Base-by-base conservation (phyloP, 2,888 invertebrate genomes). In the Masnerella sp. region DNA sequence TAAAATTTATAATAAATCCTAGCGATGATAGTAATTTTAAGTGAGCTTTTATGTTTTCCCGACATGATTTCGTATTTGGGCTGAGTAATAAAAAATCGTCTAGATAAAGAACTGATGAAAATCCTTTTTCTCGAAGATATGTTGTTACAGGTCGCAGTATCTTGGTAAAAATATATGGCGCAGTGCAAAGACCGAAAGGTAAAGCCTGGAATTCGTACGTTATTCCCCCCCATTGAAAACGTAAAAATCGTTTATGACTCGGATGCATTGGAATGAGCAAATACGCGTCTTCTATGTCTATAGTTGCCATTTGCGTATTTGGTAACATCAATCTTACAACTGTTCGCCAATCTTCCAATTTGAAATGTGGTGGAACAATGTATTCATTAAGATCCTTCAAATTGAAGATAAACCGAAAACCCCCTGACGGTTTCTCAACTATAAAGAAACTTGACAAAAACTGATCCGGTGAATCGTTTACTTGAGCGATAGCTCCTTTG, bases 291-390 rank as follows among this genome's bases (percentile, higher is more conserved):
- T 45, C 40, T 1, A 70, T 30, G 9, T 70, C 62, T 12, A 43
- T 4, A 7, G 51, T 15, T 7, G 56, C 40, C 64, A 71, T 56
- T 5, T 22, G n/a, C 15, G 11, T 36, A 1, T 30, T 32, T 2
- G 58, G 72, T 11, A 45, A 4, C 51, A 72, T 49, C 1, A 72
- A 51, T 2, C 40, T 30, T 0, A 54, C 9, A 3, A 42, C 58
- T 1, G 75, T 58, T 11, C 54, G 36, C 8, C 61, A 40, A 15
- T 75, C 71, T 45, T 75, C 68, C 5, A 72, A 11, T 28, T 75
- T 72, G 14, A 75, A 75, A 22, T 72, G 75, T 17, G n/a, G 3
- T 4, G 14, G 42, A 5, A 20, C 25, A 2, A 75, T 43, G 14
- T 51, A 59, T 56, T 51, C 43, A 54, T 71, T 70, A 0, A 74